These are phyloP conservation scores for Sebastolobus altivelis DNA, from an alignment of 2,797 vertebrate genomes.

Conservation along the genomic window DNA sequence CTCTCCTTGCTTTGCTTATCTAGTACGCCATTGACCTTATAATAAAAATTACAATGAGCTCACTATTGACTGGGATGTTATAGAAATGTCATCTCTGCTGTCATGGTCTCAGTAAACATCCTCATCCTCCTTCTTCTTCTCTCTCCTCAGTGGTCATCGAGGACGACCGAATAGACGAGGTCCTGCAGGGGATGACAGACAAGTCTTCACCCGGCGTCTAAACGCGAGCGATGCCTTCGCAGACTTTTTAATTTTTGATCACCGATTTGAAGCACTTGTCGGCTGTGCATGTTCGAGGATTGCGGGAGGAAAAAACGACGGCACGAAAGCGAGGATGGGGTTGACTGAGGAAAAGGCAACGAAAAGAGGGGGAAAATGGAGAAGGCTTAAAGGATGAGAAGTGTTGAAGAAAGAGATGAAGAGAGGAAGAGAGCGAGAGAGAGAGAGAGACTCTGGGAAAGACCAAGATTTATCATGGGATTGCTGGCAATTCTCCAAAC, in stretches of 20 bases:
- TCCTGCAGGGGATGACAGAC: constrained; percentile 98
- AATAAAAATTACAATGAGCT: neutral
- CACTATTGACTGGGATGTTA: neutral
- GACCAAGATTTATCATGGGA: constrained; percentile 86
- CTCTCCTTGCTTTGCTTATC: constrained; percentile 4
- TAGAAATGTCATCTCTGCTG: constrained; percentile 4
- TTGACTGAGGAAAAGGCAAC: constrained; percentile 38
- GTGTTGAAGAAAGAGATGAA: constrained; percentile 9
- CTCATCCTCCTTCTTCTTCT: constrained; percentile 19
- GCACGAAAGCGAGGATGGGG: constrained; percentile 76
- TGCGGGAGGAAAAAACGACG: constrained; percentile 78
- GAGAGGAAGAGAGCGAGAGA: constrained; percentile 50
- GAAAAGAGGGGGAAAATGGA: constrained; percentile 33
- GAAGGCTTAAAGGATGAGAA: constrained; percentile 57
- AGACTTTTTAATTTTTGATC: constrained; percentile 88
- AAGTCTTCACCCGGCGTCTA: constrained; percentile 98
- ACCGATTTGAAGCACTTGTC: constrained; percentile 91
- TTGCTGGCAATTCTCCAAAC: constrained; percentile 91
- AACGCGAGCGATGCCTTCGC: constrained; percentile 83
- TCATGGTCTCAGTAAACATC: constrained; percentile 40
- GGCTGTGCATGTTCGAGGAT: constrained; percentile 92
- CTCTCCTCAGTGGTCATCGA: constrained; percentile 95
- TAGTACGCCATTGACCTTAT: constrained; percentile 12
- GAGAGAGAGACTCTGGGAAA: constrained; percentile 76
- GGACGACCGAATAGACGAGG: constrained; percentile 99